Conservation (phyloP, 2,888 invertebrate genomes). For the Schizotus pectinicornis region DNA sequence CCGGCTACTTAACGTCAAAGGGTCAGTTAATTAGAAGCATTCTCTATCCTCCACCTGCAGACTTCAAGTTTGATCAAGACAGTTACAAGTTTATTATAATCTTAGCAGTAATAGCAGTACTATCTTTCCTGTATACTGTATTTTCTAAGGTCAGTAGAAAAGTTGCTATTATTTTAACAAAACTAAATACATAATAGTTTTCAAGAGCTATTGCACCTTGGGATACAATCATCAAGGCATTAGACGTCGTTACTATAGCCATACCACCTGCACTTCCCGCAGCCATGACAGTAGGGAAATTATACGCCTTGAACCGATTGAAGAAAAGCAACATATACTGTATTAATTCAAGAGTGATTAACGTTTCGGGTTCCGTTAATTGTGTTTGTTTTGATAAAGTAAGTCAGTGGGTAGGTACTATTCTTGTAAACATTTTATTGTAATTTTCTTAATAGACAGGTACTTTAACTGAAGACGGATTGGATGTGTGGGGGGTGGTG, state of each 20-base stretch:
- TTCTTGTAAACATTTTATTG: constrained; percentile 7
- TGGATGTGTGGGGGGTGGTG: constrained; percentile 95
- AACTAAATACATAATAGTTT: background rate
- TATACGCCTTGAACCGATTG: constrained; percentile 86
- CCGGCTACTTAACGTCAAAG: constrained; percentile 91
- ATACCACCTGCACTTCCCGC: constrained; percentile 95
- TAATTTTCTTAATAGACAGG: constrained; percentile 73
- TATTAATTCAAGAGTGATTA: constrained; percentile 91
- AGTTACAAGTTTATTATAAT: constrained; percentile 89
- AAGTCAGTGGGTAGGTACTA: constrained; percentile 1
- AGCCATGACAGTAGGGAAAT: constrained; percentile 95
- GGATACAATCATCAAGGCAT: constrained; percentile 78
- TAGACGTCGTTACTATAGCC: constrained; percentile 93
- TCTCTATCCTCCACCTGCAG: constrained; percentile 93
- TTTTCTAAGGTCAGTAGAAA: constrained; percentile 78
- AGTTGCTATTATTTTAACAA: background rate
- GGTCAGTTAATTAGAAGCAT: constrained; percentile 87
- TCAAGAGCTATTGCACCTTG: constrained; percentile 65
- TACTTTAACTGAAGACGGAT: constrained; percentile 93
- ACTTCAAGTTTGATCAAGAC: constrained; percentile 94
- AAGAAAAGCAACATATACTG: constrained; percentile 82
- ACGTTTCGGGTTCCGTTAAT: constrained; percentile 88
- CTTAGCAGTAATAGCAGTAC: constrained; percentile 76
- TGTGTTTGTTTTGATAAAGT: constrained; percentile 93
- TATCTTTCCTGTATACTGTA: constrained; percentile 88